Base-by-base conservation (phyloP, 2,797 vertebrate genomes). In the Aselliscus stoliczkanus region DNA sequence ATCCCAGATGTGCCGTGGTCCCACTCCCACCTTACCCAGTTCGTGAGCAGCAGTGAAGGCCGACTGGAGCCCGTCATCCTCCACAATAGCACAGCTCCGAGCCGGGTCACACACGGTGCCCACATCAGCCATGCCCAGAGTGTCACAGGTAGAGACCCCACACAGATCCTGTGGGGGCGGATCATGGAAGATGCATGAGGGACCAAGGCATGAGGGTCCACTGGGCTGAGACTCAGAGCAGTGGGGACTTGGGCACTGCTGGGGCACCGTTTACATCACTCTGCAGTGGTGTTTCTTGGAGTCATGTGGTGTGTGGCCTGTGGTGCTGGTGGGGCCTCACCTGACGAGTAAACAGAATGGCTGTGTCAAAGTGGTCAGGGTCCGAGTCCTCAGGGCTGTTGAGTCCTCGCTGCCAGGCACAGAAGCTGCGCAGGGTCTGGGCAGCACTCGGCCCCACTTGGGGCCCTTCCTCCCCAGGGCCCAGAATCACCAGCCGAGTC, bases 41-140 rank as follows among this genome's bases (percentile, higher is more conserved):
- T 98, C 98, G 0, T 98, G 98, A 3, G 98, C 98, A 0, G 96
- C 98, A 0, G 98, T 98, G 96, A 99, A 98, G 0, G 98, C 98
- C 0, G 98, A 97, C 69, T 98, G 98, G 12, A 99, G 98, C 31
- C 98, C 98, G 0, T 98, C 98, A 0, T 99, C 98, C 93, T 99
- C 98, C 44, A 99, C 98, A 0, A 99, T 77, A 8, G 98, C 98
- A 0, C 98, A 99, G 90, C 98, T 99, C 44, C 98, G 97, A 2
- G 96, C 95, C 0, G 98, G 98, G 80, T 99, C 98, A 0, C 98
- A 99, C 58, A 98, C 75, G 0, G 98, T 98, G 72, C 98, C 98
- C 82, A 99, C 98, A 0, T 99, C 98, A 0, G 98, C 98, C 98
- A 98, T 98, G 58, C 98, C 98, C 62, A 98, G 94, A 0, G 98